Conservation (phyloP, 2,113 vertebrate genomes). For the Gnathonemus echidnorhynchus region DNA sequence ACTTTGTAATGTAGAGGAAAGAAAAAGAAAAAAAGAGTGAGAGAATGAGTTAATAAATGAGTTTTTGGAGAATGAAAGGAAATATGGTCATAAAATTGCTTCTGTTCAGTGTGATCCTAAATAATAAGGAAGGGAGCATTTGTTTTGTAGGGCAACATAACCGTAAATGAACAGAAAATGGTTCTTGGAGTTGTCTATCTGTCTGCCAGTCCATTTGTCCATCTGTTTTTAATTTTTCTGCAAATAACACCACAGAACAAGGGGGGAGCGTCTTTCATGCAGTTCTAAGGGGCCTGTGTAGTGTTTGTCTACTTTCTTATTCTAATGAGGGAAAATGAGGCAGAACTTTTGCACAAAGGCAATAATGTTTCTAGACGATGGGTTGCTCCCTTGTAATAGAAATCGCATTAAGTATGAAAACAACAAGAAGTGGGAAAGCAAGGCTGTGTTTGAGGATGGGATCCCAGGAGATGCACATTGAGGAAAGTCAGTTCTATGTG, state of each 20-base stretch:
- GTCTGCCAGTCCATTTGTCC: not conserved
- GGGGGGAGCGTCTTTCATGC: not conserved
- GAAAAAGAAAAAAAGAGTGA: not conserved
- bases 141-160: not conserved
- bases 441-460: not conserved
- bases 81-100: not conserved
- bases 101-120: not conserved
- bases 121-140: not conserved
- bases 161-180: not conserved
- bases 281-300: not conserved
- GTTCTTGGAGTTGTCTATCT: not conserved
- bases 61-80: not conserved
- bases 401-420: constrained; percentile 34
- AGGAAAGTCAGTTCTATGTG: not conserved
- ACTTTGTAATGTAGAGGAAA: not conserved
- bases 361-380: constrained; percentile 28
- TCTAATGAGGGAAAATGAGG: constrained; percentile 13
- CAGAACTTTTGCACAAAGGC: constrained; percentile 35
- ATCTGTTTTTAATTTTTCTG: not conserved
- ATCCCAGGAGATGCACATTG: not conserved
- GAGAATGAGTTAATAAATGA: not conserved
- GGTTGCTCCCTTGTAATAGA: constrained; percentile 37
- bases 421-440: not conserved
- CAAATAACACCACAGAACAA: not conserved
- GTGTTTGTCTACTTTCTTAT: constrained; percentile 27